phyloP scores from a whole-genome alignment of 30 jellyfish, hydroid and myxozoan species.

The Aurelia sp. region DNA sequence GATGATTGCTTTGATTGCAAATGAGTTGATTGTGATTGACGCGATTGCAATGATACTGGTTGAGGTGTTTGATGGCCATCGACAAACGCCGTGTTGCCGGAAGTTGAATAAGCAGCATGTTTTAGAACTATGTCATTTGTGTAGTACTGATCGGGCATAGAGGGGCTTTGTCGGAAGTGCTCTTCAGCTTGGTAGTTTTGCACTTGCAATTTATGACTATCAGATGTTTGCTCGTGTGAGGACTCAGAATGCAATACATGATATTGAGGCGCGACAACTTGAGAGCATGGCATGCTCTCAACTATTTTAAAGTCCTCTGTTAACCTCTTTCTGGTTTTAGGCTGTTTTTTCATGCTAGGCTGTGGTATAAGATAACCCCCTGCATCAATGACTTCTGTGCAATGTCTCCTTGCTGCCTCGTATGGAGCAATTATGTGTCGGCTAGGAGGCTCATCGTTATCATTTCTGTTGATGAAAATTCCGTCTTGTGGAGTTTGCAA shows the following conservation, averaged over 20 bases:
- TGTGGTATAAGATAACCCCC: constrained; percentile 38
- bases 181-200: not conserved
- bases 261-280: not conserved
- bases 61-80: not conserved
- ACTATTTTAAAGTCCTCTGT: constrained; percentile 36
- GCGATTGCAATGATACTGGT: too few species aligned
- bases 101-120: not conserved
- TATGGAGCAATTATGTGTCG: not conserved
- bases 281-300: constrained; percentile 39
- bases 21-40: not conserved
- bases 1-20: not conserved
- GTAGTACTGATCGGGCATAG: not conserved
- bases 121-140: not conserved
- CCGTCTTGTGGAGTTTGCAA: not conserved
- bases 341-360: not conserved
- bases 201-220: not conserved
- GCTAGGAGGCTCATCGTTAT: not conserved
- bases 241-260: not conserved
- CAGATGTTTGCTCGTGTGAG: not conserved
- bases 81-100: not conserved
- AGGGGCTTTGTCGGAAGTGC: not conserved
- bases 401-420: constrained; percentile 22
- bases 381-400: constrained; percentile 19
- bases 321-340: constrained; percentile 15
- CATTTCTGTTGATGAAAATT: not conserved